Percentiles rank a stretch among this genome's conserved stretches.
phyloP scores from a whole-genome alignment of 2,888 invertebrate species.

The Drosophila greeni region DNA sequence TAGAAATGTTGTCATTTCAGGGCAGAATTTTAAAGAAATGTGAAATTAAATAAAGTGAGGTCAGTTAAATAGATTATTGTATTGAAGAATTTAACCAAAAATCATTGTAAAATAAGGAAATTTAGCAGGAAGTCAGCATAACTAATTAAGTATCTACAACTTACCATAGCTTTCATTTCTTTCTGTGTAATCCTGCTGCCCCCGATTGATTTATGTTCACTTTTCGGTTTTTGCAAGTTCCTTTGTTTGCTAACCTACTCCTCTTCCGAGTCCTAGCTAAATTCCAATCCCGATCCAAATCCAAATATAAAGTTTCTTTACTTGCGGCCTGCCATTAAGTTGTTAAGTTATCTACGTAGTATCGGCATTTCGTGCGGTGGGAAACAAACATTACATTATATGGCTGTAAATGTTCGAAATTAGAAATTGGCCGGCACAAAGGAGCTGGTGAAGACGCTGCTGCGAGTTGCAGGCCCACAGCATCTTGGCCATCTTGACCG shows the following conservation, averaged over 20 bases:
- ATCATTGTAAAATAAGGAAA: background rate
- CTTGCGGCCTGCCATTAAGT: conserved; percentile 70
- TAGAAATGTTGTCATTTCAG: background rate
- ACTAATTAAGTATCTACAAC: background rate
- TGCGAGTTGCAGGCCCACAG: conserved; percentile 7
- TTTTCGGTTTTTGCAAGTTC: conserved; percentile 43
- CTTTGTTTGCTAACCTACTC: conserved; percentile 41
- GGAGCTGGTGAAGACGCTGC: conserved; percentile 1
- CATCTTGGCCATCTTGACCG: conserved; percentile 47
- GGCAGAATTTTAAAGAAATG: background rate
- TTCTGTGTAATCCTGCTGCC: background rate
- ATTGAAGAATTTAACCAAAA: background rate
- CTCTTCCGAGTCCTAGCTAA: background rate
- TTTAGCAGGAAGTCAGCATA: background rate
- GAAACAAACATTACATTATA: conserved; percentile 68
- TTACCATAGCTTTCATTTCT: background rate
- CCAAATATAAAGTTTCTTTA: conserved; percentile 49
- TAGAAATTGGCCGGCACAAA: conserved; percentile 59
- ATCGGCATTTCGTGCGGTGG: conserved; percentile 64
- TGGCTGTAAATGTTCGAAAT: conserved; percentile 66
- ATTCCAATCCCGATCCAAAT: background rate
- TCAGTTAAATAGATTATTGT: background rate
- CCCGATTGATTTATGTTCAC: conserved; percentile 66
- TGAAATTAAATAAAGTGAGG: no score
- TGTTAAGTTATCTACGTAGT: conserved; percentile 71